A percentile compares a stretch with the other conserved stretches of the same genome.
phyloP scores from a whole-genome alignment of 2,797 vertebrate genomes.

The Emydoidea blandingii region DNA sequence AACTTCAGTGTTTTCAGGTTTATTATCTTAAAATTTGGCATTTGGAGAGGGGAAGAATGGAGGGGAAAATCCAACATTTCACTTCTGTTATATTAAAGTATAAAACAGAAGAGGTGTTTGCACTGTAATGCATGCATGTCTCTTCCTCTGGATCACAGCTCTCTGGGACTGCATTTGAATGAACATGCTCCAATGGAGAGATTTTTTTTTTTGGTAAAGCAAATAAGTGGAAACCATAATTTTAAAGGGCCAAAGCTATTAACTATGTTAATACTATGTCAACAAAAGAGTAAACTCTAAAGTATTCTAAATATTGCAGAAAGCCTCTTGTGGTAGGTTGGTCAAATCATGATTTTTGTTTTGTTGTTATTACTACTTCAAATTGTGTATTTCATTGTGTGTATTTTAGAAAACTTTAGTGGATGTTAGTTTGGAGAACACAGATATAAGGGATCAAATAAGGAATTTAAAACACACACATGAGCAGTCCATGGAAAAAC shows the following conservation, averaged over 20 bases:
- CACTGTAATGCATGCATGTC: not conserved
- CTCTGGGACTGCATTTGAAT: constrained; percentile 34
- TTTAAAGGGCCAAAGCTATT: constrained; percentile 9
- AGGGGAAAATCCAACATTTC: not conserved
- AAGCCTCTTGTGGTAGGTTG: not conserved
- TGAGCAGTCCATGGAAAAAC: constrained; percentile 86
- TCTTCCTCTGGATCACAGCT: not conserved
- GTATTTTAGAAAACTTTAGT: constrained; percentile 90
- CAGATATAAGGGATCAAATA: constrained; percentile 86
- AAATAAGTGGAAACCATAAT: not conserved
- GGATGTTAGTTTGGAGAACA: constrained; percentile 90
- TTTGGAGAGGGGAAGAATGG: not conserved
- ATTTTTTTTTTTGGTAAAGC: not conserved
- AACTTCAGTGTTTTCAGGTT: not conserved
- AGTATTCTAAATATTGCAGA: not conserved
- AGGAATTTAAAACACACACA: constrained; percentile 85
- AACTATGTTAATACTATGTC: not conserved
- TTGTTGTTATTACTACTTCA: not conserved
- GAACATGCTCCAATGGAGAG: not conserved
- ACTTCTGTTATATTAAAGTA: not conserved
- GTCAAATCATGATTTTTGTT: not conserved
- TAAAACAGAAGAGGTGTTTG: not conserved
- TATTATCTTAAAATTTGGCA: not conserved
- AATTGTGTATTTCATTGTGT: constrained; percentile 23
- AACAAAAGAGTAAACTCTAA: not conserved